Percentiles rank a stretch among this genome's conserved stretches.
phyloP scores from a whole-genome alignment of 2,113 vertebrate species.

The Corythaixoides concolor region DNA sequence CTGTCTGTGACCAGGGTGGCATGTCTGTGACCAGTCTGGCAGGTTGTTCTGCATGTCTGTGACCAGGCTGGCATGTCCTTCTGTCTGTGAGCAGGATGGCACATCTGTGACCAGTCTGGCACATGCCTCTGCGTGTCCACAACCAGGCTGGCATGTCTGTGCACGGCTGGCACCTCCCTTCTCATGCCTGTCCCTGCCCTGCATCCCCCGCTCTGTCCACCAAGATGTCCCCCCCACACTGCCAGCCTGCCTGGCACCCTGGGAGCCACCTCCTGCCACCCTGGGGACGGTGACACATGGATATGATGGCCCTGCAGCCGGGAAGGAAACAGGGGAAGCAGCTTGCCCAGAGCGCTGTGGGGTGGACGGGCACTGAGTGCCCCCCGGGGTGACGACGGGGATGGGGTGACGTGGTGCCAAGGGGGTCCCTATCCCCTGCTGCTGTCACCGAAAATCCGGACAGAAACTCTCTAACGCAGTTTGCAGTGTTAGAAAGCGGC shows the following conservation, averaged over 20 bases:
- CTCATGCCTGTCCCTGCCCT: background rate
- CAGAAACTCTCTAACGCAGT: too few species aligned
- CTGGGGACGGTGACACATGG: background rate
- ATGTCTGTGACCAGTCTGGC: background rate
- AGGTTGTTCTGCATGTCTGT: background rate
- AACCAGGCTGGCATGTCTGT: background rate
- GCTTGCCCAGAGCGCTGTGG: background rate
- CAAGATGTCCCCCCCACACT: background rate
- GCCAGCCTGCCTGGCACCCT: background rate
- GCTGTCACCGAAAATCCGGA: too few species aligned
- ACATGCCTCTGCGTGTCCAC: rapidly evolving
- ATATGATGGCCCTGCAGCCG: background rate
- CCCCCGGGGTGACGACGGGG: background rate
- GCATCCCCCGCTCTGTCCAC: background rate
- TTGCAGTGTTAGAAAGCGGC: too few species aligned
- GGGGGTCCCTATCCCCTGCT: background rate
- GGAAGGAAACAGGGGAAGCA: background rate
- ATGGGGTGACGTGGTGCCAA: background rate
- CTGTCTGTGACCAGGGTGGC: background rate
- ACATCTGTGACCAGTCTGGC: too few species aligned
- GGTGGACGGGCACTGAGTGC: background rate
- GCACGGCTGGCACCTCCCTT: background rate
- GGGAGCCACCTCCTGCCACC: background rate
- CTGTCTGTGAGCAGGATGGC: background rate
- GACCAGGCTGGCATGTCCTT: background rate